Conservation (phyloP, 2,113 vertebrate genomes). For the Chloropsis hardwickii region DNA sequence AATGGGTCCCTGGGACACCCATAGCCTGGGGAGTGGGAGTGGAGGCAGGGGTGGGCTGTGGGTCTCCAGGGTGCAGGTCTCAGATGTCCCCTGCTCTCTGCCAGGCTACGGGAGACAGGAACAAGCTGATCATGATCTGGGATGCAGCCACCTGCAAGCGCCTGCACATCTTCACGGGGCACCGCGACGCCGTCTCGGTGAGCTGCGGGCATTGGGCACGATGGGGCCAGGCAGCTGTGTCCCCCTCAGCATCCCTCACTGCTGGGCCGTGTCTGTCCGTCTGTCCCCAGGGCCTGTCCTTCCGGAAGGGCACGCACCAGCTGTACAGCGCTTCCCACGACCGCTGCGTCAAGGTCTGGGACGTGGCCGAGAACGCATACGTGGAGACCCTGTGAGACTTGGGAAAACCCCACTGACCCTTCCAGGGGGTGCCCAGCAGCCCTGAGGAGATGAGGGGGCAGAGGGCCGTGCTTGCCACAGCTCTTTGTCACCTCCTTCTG, state of each 20-base stretch:
- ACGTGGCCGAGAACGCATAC: slow-evolving; percentile 90
- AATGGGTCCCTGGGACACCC: background rate
- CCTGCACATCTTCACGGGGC: slow-evolving; percentile 89
- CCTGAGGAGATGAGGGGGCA: background rate
- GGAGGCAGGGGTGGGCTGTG: background rate
- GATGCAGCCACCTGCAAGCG: slow-evolving; percentile 84
- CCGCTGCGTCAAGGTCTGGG: slow-evolving; percentile 95
- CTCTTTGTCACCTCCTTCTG: background rate
- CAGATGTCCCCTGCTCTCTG: background rate
- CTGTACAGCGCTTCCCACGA: slow-evolving; percentile 93
- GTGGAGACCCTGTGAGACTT: slow-evolving; percentile 91
- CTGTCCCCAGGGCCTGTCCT: slow-evolving; percentile 84
- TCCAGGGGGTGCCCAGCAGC: background rate
- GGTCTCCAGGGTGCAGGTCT: background rate
- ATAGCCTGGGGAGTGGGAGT: background rate
- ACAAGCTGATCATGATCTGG: slow-evolving; percentile 94
- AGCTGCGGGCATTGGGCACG: background rate
- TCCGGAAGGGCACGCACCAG: slow-evolving; percentile 89
- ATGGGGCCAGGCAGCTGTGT: accelerated
- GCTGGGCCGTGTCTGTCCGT: accelerated
- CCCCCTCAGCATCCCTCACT: accelerated
- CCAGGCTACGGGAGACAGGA: slow-evolving; percentile 91
- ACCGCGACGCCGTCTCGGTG: slow-evolving; percentile 88
- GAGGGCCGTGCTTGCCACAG: accelerated
- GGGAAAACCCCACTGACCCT: background rate